Base-by-base conservation (phyloP, 2,113 vertebrate species). In the Pionites leucogaster region DNA sequence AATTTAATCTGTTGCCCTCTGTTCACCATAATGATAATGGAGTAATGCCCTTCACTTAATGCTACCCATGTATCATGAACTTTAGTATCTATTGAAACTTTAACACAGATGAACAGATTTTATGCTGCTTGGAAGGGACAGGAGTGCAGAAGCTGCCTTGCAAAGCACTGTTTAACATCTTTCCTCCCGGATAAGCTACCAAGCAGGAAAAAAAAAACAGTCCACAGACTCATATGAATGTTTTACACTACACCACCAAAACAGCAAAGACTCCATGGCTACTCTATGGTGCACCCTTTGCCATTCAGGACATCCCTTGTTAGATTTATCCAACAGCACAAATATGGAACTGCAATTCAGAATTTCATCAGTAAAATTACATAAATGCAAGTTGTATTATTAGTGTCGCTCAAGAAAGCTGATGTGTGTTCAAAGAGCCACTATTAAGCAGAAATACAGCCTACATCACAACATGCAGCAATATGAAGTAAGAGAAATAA, bases 1-100 rank as follows among this genome's bases (percentile, higher is more conserved):
- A 7, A 86, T 47, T 92, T 92, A n/a, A 84, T 60, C 68, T 90
- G 60, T 60, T 86, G 64, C 81, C 87, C 60, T 74, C 92, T 91
- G 71, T 67, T 85, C 81, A n/a, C 59, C 71, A n/a, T 79, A 39
- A 83, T 28, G 20, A 70, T 69, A 76, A 95, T 10, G 22, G 55
- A 85, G 42, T 29, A 77, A 78, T 33, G 55, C 24, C 59, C 60
- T 44, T 68, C 62, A 49, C 84, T 82, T 87, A 88, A 76, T 3
- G 4, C 47, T 35, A 46, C 37, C 46, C 52, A 24, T 8, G 20
- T 79, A 63, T 82, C 42, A 75, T 12, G 55, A 89, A 64, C 42
- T 42, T 92, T 87, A 87, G 68, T 72, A 81, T 35, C 59, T 4
- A 0, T 50, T 82, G 89, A 85, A 72, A 80, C 78, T 82, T 82